Evolutionary conservation across 2,797 vertebrate genomes (phyloP).

Genomic region (Hippopotamyrus pictus): DNA sequence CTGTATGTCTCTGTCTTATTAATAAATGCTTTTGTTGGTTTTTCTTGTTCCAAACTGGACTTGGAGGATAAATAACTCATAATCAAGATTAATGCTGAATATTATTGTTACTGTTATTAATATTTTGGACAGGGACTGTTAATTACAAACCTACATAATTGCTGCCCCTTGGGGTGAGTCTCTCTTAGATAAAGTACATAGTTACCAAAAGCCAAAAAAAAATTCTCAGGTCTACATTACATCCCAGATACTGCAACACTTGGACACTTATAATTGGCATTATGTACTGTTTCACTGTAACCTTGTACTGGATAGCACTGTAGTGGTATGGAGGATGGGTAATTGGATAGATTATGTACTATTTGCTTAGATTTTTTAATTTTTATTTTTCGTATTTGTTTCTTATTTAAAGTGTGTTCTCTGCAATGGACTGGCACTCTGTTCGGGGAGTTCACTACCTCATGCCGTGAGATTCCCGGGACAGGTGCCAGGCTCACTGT

Average conservation of each 20-base stretch:
- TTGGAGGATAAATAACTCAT: neutral
- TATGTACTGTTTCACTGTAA: neutral
- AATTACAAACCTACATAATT: constrained; percentile 1
- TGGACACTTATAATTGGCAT: neutral
- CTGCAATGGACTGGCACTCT: neutral
- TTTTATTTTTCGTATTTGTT: neutral
- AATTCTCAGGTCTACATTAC: neutral
- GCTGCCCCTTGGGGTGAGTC: neutral
- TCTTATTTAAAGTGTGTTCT: neutral
- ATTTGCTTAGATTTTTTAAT: neutral
- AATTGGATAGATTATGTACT: neutral
- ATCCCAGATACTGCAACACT: neutral
- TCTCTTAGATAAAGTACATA: neutral
- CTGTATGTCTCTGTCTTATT: neutral
- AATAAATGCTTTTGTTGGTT: constrained; percentile 1
- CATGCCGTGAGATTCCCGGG: neutral
- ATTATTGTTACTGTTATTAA: neutral
- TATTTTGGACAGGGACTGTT: neutral
- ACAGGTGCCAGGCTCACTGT: neutral
- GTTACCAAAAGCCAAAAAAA: neutral
- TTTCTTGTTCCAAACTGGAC: neutral
- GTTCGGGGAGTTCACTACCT: neutral
- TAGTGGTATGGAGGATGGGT: neutral
- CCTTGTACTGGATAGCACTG: neutral
- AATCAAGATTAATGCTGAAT: constrained; percentile 12